phyloP scores from a whole-genome alignment of 1,140 invertebrate species.

The Drosophila neocordata region DNA sequence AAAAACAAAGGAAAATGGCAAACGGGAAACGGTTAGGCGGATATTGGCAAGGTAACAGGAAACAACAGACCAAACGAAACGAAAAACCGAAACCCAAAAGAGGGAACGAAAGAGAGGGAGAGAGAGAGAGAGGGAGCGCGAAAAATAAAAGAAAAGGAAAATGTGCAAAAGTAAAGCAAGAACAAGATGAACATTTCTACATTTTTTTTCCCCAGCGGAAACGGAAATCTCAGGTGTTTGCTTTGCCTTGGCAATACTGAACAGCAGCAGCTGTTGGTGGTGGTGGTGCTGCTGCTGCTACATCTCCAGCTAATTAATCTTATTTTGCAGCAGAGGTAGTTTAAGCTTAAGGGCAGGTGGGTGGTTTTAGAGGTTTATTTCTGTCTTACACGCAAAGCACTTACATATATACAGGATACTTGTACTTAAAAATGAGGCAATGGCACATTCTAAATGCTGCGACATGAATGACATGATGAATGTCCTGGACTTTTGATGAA shows the following conservation, averaged over 20 bases:
- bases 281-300: constrained; percentile 27
- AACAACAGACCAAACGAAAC: constrained; percentile 44
- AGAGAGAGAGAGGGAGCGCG: too few species aligned
- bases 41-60: constrained; percentile 76
- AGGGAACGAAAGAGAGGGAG: constrained; percentile 40
- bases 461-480: constrained; percentile 78
- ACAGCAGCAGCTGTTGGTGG: constrained; percentile 22
- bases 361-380: neutral
- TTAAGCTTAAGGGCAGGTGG: neutral
- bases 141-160: too few species aligned
- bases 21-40: constrained; percentile 46
- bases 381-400: constrained; percentile 4
- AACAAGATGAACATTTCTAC: constrained; percentile 27
- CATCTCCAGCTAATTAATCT: constrained; percentile 70
- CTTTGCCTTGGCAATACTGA: constrained; percentile 33
- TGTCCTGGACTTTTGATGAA: constrained; percentile 72
- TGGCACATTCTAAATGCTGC: constrained; percentile 68
- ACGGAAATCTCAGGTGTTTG: constrained; percentile 78
- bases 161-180: neutral
- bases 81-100: constrained; percentile 19
- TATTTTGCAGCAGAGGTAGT: constrained; percentile 41
- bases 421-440: constrained; percentile 46
- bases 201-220: constrained; percentile 55
- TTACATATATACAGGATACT: constrained; percentile 7
- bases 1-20: constrained; percentile 15